Evolutionary conservation across 1,140 invertebrate species (phyloP).

Genomic region (Drosophila repleta): DNA sequence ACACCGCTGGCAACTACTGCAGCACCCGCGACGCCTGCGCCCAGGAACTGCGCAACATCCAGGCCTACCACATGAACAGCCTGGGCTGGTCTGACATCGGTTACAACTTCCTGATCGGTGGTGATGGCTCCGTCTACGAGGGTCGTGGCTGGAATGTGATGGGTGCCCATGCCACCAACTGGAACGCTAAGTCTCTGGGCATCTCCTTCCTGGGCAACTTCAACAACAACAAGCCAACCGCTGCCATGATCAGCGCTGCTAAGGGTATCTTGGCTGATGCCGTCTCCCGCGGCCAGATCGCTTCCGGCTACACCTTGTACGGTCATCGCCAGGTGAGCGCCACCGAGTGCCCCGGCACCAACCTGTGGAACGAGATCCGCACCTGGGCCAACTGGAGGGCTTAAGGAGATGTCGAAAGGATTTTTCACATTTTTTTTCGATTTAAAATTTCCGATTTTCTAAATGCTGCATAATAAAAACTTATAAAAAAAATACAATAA

Average conservation of each 20-base stretch:
- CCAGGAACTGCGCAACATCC: conserved; percentile 85
- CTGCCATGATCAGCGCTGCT: conserved; percentile 83
- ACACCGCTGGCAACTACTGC: conserved; percentile 87
- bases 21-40: conserved; percentile 84
- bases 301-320: conserved; percentile 87
- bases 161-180: conserved; percentile 88
- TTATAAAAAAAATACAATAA: neutral
- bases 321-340: conserved; percentile 88
- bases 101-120: conserved; percentile 86
- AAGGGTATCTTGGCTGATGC: conserved; percentile 87
- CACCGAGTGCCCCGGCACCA: conserved; percentile 90
- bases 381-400: conserved; percentile 84
- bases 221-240: conserved; percentile 68
- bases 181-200: conserved; percentile 88
- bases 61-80: conserved; percentile 86
- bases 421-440: too few species aligned
- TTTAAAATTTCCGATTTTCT: neutral
- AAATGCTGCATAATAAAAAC: conserved; percentile 1
- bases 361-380: conserved; percentile 87
- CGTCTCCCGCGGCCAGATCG: conserved; percentile 86
- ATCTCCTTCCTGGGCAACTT: conserved; percentile 87
- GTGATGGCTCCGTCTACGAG: conserved; percentile 86
- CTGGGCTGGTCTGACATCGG: conserved; percentile 89
- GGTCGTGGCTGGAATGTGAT: conserved; percentile 89
- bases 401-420: neutral